Percentiles rank a stretch among this genome's conserved stretches.
phyloP scores from a whole-genome alignment of 1,140 invertebrate species.

The Metopolophium dirhodum region DNA sequence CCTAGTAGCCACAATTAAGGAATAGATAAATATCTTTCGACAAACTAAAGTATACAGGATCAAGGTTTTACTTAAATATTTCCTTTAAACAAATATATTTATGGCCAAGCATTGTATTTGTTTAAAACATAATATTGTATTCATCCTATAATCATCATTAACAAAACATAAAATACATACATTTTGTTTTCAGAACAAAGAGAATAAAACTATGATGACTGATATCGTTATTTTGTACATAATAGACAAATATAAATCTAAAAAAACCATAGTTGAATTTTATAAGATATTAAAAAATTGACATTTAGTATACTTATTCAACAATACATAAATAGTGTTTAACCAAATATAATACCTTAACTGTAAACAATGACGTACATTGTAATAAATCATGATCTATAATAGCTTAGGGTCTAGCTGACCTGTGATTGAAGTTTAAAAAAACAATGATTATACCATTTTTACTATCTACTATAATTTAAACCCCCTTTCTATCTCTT shows the following conservation, averaged over 20 bases:
- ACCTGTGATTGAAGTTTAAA: background rate
- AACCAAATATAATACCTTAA: background rate
- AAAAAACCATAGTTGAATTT: too few relatives aligned
- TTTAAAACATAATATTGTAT: background rate
- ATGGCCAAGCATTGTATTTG: background rate
- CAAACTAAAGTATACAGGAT: background rate
- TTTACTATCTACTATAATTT: background rate
- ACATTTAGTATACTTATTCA: background rate
- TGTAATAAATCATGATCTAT: background rate
- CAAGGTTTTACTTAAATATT: constrained; percentile 25
- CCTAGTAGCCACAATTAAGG: background rate
- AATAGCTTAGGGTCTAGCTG: background rate
- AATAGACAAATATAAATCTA: background rate
- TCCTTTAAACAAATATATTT: constrained; percentile 2
- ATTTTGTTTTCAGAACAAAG: background rate
- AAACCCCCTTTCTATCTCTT: background rate
- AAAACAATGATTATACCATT: background rate
- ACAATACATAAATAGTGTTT: background rate
- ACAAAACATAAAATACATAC: background rate
- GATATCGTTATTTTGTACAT: constrained; percentile 3
- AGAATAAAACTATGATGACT: background rate
- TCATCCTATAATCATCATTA: background rate
- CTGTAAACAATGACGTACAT: background rate
- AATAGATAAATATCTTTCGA: background rate
- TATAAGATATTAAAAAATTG: background rate